Evolutionary conservation across 2,888 invertebrate species (phyloP), one percentile per base, ranked within the genome.

Genomic region (Troglohyphantes excavatus): DNA sequence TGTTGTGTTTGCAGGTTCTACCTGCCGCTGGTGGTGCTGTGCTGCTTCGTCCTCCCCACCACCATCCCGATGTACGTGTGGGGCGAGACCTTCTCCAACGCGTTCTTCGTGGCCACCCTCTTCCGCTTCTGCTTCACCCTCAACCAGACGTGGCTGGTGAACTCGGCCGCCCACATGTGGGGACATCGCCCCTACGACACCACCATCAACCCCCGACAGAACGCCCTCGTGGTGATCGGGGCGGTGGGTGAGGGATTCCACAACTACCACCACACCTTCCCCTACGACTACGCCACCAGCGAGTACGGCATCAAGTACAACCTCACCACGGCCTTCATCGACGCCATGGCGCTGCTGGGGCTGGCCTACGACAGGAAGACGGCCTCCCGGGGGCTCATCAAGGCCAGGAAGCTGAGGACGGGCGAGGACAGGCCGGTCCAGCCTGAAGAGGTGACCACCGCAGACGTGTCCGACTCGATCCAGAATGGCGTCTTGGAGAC

Each of bases 101-200:
- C 97, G 3, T 98, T 97, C 94, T 96, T 97, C 94, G 95, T 98
- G 9, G 96, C 96, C 92, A 95, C 95, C 1, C 96, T 97, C 91
- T 95, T 96, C 92, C 95, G 98, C 73, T 98, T 98, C 94, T 96
- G 96, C 81, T 94, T 96, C 91, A 97, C 96, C 0, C 95, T 99
- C 9, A 97, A 99, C 94, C 96, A 97, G 92, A 98, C 98, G 0
- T 99, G 97, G 95, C 95, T 96, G 92, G 98, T 98, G n/a, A 98
- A 98, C 93, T 98, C 97, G 93, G 96, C 97, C 13, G 98, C 98
- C 0, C 98, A 98, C 93, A 95, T 97, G 95, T 98, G 96, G 95
- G 98, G 98, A n/a, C 96, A 96, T 92, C 96, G 96, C 93, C 98
- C 98, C 0, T 98, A 98, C 93, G 98, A 98, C 94, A 96, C 95